phyloP scores from a whole-genome alignment of 2,888 invertebrate species.

The Sylvicola cinctus region DNA sequence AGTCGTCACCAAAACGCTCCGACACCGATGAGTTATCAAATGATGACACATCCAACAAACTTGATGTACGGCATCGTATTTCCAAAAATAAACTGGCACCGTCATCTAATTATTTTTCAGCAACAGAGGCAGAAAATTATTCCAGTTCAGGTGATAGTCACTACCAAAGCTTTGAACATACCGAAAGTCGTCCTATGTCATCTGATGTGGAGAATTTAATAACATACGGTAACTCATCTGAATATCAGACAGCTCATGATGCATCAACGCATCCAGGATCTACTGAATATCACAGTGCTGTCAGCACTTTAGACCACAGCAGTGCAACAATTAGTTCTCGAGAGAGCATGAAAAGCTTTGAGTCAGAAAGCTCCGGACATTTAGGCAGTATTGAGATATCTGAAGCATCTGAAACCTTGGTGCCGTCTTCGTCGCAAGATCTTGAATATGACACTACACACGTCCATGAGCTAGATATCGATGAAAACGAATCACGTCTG shows the following conservation, averaged over 20 bases:
- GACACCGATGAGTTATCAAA: conserved; percentile 8
- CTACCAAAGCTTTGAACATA: conserved; percentile 72
- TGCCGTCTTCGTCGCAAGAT: conserved; percentile 54
- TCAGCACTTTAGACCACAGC: conserved; percentile 40
- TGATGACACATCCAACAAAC: conserved; percentile 8
- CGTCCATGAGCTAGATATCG: conserved; percentile 6
- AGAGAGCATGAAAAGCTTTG: conserved; percentile 76
- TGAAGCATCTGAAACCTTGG: conserved; percentile 79
- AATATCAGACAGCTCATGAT: conserved; percentile 74
- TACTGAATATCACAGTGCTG: conserved; percentile 71
- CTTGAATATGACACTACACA: conserved; percentile 10
- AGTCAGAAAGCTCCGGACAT: conserved; percentile 76
- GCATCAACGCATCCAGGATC: conserved; percentile 52
- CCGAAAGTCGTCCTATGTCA: conserved; percentile 59
- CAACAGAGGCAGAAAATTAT: conserved; percentile 55
- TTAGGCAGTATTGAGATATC: conserved; percentile 78
- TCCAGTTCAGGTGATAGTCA: conserved; percentile 80
- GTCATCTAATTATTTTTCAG: conserved; percentile 45
- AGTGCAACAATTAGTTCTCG: conserved; percentile 44
- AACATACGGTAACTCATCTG: conserved; percentile 55
- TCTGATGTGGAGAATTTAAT: conserved; percentile 70
- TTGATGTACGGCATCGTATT: conserved; percentile 15
- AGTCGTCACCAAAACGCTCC: background rate
- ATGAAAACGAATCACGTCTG: conserved; percentile 12
- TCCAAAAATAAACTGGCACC: conserved; percentile 17